Evolutionary conservation across 1,140 invertebrate genomes (phyloP).

Genomic region (Andrena cerasifolii): DNA sequence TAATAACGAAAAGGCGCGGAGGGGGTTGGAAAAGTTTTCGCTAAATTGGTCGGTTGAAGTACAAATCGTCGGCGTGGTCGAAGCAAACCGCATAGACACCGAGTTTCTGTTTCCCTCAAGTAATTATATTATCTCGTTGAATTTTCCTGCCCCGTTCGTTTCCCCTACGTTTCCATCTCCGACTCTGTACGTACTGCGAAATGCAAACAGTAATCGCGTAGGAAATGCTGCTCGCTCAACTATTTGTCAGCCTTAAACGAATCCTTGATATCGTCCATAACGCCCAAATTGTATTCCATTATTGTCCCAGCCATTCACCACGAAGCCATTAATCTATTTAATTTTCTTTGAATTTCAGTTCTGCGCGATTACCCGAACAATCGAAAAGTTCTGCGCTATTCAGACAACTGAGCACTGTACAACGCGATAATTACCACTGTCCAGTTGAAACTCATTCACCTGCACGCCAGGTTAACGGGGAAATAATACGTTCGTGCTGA

Average conservation of each 20-base stretch:
- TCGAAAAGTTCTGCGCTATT: too few species aligned
- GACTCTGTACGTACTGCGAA: too few species aligned
- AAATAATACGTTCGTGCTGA: not conserved
- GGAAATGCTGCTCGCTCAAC: not conserved
- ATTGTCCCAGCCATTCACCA: too few species aligned
- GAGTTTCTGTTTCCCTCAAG: not conserved
- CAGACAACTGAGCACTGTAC: too few species aligned
- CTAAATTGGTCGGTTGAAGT: constrained; percentile 53
- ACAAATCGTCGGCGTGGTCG: constrained; percentile 53
- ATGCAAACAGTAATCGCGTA: not conserved
- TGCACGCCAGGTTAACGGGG: not conserved
- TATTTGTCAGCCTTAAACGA: not conserved
- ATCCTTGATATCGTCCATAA: not conserved
- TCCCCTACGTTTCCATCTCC: not conserved
- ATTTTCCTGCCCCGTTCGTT: not conserved
- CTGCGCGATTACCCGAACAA: too few species aligned
- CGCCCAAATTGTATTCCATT: not conserved
- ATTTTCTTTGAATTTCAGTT: too few species aligned
- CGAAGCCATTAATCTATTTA: too few species aligned
- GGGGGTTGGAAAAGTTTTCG: constrained; percentile 48
- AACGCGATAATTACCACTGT: not conserved
- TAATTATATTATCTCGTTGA: constrained; percentile 14
- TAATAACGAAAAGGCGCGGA: constrained; percentile 61
- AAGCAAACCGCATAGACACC: constrained; percentile 4
- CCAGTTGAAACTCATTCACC: not conserved